phyloP scores from a whole-genome alignment of 2,113 vertebrate species.

The Notothenia rossii region DNA sequence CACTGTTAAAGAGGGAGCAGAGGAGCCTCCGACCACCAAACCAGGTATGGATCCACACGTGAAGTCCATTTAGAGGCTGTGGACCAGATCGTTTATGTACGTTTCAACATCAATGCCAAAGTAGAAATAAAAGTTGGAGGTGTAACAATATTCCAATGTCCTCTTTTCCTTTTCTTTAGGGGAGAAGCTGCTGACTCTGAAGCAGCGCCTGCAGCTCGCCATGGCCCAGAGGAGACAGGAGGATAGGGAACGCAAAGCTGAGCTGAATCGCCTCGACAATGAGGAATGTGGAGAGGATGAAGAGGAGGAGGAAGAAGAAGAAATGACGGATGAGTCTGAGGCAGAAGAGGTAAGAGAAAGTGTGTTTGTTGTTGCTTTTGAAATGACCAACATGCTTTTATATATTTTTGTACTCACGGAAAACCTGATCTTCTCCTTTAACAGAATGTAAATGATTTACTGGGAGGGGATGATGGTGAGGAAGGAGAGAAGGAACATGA shows the following conservation, averaged over 20 bases:
- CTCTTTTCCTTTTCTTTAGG: slow-evolving; percentile 77
- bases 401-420: neutral
- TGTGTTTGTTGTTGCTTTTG: neutral
- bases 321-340: slow-evolving; percentile 91
- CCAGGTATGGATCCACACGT: slow-evolving; percentile 84
- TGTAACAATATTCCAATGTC: neutral
- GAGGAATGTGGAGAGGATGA: slow-evolving; percentile 90
- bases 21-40: slow-evolving; percentile 80
- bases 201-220: slow-evolving; percentile 94
- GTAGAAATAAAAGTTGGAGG: neutral
- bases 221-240: slow-evolving; percentile 93
- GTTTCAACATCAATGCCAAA: no score
- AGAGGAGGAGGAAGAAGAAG: slow-evolving; percentile 90
- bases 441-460: slow-evolving; percentile 87
- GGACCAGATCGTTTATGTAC: no score
- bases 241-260: slow-evolving; percentile 90
- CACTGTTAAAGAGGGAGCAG: slow-evolving; percentile 85
- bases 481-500: slow-evolving; percentile 77
- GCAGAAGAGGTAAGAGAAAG: slow-evolving; percentile 82
- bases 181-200: slow-evolving; percentile 91
- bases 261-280: slow-evolving; percentile 92
- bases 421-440: neutral
- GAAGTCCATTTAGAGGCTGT: neutral
- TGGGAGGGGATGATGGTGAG: slow-evolving; percentile 81
- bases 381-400: neutral